phyloP scores from a whole-genome alignment of 2,888 invertebrate species.

The Drepanosiphum platanoidis region DNA sequence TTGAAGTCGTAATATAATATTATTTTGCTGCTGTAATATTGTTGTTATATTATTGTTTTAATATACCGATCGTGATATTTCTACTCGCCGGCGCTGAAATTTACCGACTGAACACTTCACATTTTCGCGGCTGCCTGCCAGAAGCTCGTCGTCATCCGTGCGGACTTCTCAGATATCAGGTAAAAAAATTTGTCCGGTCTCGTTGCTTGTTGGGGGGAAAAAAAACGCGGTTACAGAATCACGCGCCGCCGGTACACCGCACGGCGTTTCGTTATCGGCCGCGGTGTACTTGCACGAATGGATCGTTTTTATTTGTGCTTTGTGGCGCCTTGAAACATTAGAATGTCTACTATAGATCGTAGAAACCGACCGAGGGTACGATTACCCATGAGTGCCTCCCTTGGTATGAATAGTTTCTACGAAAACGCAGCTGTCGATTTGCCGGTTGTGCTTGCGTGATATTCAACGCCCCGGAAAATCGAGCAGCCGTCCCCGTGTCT shows the following conservation, averaged over 20 bases:
- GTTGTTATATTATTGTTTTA: too few species aligned
- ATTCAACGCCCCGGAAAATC: neutral
- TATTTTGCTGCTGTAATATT: neutral
- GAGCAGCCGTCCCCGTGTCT: neutral
- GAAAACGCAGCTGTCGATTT: neutral
- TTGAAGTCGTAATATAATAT: constrained; percentile 37
- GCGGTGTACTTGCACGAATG: neutral
- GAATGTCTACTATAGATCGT: too few species aligned
- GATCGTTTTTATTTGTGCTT: neutral
- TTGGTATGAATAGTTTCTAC: neutral
- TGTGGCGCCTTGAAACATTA: too few species aligned
- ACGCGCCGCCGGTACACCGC: neutral
- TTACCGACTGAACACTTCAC: neutral
- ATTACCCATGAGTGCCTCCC: neutral
- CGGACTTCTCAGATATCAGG: neutral
- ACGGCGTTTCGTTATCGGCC: neutral
- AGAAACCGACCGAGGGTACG: too few species aligned
- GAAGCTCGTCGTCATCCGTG: neutral
- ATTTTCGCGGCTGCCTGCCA: neutral
- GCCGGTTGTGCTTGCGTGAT: neutral
- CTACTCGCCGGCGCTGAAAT: neutral
- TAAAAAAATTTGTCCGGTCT: neutral
- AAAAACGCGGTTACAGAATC: neutral
- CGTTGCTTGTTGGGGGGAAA: neutral
- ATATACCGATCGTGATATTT: constrained; percentile 14